Evolutionary conservation across 2,797 vertebrate species (phyloP), one percentile per base, ranked within the genome.

Genomic region (Myotis findleyi): DNA sequence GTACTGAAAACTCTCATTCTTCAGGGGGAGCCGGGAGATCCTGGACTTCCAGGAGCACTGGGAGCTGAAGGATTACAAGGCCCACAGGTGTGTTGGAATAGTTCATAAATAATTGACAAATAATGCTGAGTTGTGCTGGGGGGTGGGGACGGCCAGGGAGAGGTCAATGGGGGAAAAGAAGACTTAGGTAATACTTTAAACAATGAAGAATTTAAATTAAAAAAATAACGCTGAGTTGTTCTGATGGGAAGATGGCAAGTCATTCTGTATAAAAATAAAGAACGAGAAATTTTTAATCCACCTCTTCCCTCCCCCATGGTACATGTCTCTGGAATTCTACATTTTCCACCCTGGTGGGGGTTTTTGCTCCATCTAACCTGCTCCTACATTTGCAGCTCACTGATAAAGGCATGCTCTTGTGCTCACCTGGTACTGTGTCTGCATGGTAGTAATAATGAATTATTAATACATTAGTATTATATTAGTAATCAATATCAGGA

Each of bases 21-120:
- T 87, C 76, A 97, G 96, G 96, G 97, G n/a, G 33, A 62, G n/a
- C 81, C 85, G 1, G 95, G 97, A 92, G 10, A 0, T 30, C 47
- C 38, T 51, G 97, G 97, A 75, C 93, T 55, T 41, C 36, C 47
- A 49, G 97, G 97, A 5, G 2, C 5, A 4, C 66, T 23, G 14
- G 97, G 97, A 95, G 20, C 82, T 1, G 87, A 88, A 44, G 97
- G 97, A 68, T 59, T 81, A 23, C 95, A 90, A 92, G 97, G 97
- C 53, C 41, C 82, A 57, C 96, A 97, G 97, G 97, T 97, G 23
- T 68, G 96, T 90, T 77, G 62, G 72, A 76, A 51, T 30, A 47
- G 57, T 87, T 89, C 49, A n/a, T 66, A 47, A 91, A 68, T 53
- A 30, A 30, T 7, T 66, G 75, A 49, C 9, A 91, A 90, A 57